Evolutionary conservation across 1,140 invertebrate genomes (phyloP).

Genomic region (Matsumurasca onukii): DNA sequence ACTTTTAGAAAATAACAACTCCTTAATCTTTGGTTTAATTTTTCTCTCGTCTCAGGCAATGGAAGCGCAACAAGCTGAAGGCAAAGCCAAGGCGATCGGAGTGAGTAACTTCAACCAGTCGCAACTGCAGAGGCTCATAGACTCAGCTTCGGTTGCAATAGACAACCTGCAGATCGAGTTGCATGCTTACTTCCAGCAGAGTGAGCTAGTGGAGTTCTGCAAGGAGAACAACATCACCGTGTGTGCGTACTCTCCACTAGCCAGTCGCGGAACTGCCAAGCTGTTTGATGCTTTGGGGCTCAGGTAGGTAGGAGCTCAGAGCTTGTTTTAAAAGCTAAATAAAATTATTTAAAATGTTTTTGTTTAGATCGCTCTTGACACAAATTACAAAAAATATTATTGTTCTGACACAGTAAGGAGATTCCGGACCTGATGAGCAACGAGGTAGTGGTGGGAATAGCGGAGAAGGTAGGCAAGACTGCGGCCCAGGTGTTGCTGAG

Average conservation of each 20-base stretch:
- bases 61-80: slow-evolving; percentile 55
- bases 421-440: slow-evolving; percentile 49
- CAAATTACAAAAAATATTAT: neutral
- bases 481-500: slow-evolving; percentile 62
- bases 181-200: slow-evolving; percentile 56
- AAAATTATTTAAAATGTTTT: neutral
- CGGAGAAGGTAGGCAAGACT: slow-evolving; percentile 55
- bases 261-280: slow-evolving; percentile 49
- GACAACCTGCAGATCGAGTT: slow-evolving; percentile 52
- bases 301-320: too few species aligned
- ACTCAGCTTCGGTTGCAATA: slow-evolving; percentile 27
- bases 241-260: slow-evolving; percentile 55
- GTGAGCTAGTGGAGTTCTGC: slow-evolving; percentile 51
- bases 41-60: slow-evolving; percentile 49
- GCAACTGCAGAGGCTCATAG: slow-evolving; percentile 42
- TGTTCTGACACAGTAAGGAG: slow-evolving; percentile 39
- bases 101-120: slow-evolving; percentile 46
- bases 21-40: neutral
- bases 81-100: slow-evolving; percentile 49
- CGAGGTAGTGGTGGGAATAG: slow-evolving; percentile 48
- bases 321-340: neutral
- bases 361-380: neutral
- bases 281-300: slow-evolving; percentile 17
- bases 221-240: slow-evolving; percentile 49
- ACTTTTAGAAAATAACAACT: too few species aligned